These are phyloP conservation scores for Fabriciana adippe DNA, from an alignment of 2,888 invertebrate genomes.

Conservation along the genomic window DNA sequence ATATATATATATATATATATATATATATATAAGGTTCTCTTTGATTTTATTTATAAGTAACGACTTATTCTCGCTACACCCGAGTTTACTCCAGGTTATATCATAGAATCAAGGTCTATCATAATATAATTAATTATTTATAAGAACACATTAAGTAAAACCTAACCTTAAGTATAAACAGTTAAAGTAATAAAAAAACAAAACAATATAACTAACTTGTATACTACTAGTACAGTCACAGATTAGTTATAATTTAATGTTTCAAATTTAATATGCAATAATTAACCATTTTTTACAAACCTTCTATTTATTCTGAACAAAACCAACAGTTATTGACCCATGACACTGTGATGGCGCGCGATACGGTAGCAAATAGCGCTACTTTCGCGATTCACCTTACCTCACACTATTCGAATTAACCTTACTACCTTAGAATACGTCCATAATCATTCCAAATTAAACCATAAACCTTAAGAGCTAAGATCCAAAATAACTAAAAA, in stretches of 20 bases:
- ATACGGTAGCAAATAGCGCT: slow-evolving; percentile 81
- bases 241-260: not conserved
- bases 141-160: too few relatives aligned
- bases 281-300: not conserved
- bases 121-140: too few relatives aligned
- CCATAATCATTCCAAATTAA: slow-evolving; percentile 39
- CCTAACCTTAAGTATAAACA: too few relatives aligned
- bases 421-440: slow-evolving; percentile 42
- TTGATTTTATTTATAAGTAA: too few relatives aligned
- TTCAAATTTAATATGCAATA: not conserved
- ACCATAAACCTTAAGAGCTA: slow-evolving; percentile 38
- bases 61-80: too few relatives aligned
- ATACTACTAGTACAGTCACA: too few relatives aligned
- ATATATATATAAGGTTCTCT: too few relatives aligned
- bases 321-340: slow-evolving; percentile 53
- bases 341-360: slow-evolving; percentile 73
- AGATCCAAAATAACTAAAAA: slow-evolving; percentile 33
- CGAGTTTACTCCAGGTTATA: too few relatives aligned
- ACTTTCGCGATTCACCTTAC: slow-evolving; percentile 76
- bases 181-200: too few relatives aligned
- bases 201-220: too few relatives aligned
- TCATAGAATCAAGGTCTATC: too few relatives aligned
- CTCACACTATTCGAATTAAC: slow-evolving; percentile 67
- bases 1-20: too few relatives aligned
- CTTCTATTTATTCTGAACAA: not conserved